These are phyloP conservation scores for Oryzias woworae DNA, from an alignment of 2,113 vertebrate species.

Conservation along the genomic window DNA sequence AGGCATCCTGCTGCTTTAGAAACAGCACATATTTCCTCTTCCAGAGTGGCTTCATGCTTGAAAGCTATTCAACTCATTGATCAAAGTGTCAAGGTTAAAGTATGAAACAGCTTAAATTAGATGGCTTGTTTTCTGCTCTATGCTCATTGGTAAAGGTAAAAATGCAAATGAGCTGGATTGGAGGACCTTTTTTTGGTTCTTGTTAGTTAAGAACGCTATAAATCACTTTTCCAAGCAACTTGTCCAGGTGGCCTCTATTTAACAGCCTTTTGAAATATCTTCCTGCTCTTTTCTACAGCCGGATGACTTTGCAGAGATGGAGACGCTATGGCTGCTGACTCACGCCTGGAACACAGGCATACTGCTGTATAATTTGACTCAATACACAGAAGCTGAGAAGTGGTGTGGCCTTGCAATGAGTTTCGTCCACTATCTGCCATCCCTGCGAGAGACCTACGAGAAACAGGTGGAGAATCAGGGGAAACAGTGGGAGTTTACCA, in stretches of 20 bases:
- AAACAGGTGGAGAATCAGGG: conserved; percentile 74
- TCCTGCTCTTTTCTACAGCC: conserved; percentile 54
- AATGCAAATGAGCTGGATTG: conserved; percentile 31
- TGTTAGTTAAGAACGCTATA: conserved; percentile 6
- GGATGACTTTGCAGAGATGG: conserved; percentile 82
- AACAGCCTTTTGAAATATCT: conserved; percentile 34
- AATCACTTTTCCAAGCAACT: conserved; percentile 28
- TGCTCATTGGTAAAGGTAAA: conserved; percentile 32
- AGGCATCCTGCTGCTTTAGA: conserved; percentile 53
- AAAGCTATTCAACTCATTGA: conserved; percentile 58
- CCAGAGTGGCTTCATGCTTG: conserved; percentile 47
- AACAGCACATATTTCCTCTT: conserved; percentile 57
- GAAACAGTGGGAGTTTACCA: background rate
- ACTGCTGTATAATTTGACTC: conserved; percentile 78
- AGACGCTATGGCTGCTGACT: conserved; percentile 89
- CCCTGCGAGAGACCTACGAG: conserved; percentile 86
- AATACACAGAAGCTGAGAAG: conserved; percentile 82
- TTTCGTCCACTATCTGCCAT: conserved; percentile 82
- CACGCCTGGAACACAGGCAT: conserved; percentile 91
- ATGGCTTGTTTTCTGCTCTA: conserved; percentile 28
- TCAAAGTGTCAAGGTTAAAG: conserved; percentile 58
- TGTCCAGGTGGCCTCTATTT: conserved; percentile 32
- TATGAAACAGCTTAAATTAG: conserved; percentile 38
- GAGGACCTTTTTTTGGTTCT: conserved; percentile 26
- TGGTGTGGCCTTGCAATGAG: conserved; percentile 88